Conservation (phyloP, 92 coral and sea anemone genomes). For the Porites cylindrica region DNA sequence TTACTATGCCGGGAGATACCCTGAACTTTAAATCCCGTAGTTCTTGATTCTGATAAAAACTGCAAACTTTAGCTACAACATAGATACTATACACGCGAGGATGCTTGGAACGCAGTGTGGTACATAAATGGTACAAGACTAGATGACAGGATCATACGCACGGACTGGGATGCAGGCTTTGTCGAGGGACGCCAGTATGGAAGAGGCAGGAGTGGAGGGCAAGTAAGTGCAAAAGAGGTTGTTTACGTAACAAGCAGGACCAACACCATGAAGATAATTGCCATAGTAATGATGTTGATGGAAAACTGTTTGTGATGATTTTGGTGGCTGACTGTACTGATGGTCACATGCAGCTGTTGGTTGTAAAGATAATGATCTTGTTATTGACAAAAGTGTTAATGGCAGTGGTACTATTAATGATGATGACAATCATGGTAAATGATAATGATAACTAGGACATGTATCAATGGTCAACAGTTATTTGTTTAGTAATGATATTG, state of each 20-base stretch:
- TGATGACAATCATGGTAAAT: neutral
- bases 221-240: constrained; percentile 54
- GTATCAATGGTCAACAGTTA: too few relatives aligned
- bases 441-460: too few relatives aligned
- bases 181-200: constrained; percentile 95
- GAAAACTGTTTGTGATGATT: neutral
- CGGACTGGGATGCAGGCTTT: constrained; percentile 98
- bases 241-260: neutral
- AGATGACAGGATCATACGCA: constrained; percentile 92
- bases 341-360: neutral
- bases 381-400: too few relatives aligned
- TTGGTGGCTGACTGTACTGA: neutral
- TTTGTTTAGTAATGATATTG: too few relatives aligned
- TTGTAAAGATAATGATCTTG: too few relatives aligned
- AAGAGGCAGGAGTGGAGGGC: constrained; percentile 96
- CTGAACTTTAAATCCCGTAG: neutral
- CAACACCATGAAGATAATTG: neutral
- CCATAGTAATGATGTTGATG: neutral
- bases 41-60: neutral
- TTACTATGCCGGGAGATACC: too few relatives aligned
- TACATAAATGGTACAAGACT: constrained; percentile 96
- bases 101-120: constrained; percentile 88
- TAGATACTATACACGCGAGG: constrained; percentile 86
- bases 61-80: constrained; percentile 45
- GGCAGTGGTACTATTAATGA: neutral